Base-by-base conservation (phyloP, 1,140 invertebrate species). In the Catajapyx aquilonaris region DNA sequence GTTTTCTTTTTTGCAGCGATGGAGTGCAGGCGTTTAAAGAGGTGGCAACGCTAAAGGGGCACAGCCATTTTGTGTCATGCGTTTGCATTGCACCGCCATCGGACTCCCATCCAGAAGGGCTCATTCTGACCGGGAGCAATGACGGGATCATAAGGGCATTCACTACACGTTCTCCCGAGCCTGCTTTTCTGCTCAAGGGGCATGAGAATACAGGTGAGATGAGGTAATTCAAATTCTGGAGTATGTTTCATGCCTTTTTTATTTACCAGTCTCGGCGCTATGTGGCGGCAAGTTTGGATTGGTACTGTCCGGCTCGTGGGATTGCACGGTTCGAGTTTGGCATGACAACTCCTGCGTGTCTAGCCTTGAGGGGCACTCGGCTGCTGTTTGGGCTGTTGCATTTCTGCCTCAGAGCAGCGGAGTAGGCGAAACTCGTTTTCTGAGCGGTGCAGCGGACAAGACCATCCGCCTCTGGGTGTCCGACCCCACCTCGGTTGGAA, bases 381-480 rank as follows among this genome's bases (percentile, higher is more conserved):
- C 76, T 17, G 83, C 90, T 18, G 81, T 96, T 10, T 97, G 91
- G 91, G 70, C 74, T 30, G 74, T 83, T 0, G 63, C 75, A 17
- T 71, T 71, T 37, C 48, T 77, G 1, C 44, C 53, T 2, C 63
- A 30, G 10, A 50, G 56, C 17, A 57, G 68, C 45, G 55, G 60
- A 2, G 58, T 62, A 23, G 71, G 85, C 49, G 62, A 86, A 0
- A 91, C 88, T 15, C n/a, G n/a, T n/a, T n/a, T n/a, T n/a, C n/a
- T n/a, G n/a, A n/a, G n/a, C n/a, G 85, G 73, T 7, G 81, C 78
- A 2, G 93, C 91, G 16, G 93, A 97, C 56, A 90, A 87, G 59
- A 73, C 68, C 10, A 80, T 96, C 33, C 76, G 75, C 45, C 50
- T 90, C 7, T 94, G 86, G 86, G n/a, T n/a, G n/a, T n/a, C n/a